Evolutionary conservation across 2,113 vertebrate species (phyloP), one percentile per base, ranked within the genome.

Genomic region (Onychostoma macrolepis): DNA sequence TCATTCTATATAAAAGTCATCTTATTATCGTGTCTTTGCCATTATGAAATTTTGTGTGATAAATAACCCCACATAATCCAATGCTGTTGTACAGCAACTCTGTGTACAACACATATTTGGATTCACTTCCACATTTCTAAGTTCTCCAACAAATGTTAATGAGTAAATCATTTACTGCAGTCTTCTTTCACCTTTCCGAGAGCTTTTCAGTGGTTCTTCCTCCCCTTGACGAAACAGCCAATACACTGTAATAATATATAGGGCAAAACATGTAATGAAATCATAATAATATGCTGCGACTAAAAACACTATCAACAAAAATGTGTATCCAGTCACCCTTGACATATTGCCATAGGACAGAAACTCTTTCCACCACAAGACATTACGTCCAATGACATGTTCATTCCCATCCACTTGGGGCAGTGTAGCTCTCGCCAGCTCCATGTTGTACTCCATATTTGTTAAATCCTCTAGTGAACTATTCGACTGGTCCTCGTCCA

Each of bases 161-260:
- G 13, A 33, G 65, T 19, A 43, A 74, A 74, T 74, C 6, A 30
- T 41, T 80, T 45, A 84, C 61, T 74, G 9, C 5, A 30, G 7
- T 43, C 43, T 38, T 81, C 38, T 85, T 91, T 74, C 89, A 3
- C 63, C 53, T 69, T 76, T 71, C 75, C 10, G 87, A 81, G 85
- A 86, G 61, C 87, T 95, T 96, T 94, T 95, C 91, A 84, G 94
- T 50, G 90, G 92, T 88, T 92, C 93, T 91, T 83, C 94, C 77
- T 95, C 92, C 75, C 91, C 90, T 92, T 96, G 95, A 2, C 91
- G 95, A 78, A 92, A 97, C 2, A 99, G 92, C 96, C 97, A 98
- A 74, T 94, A 96, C 89, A 98, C 87, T 43, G 97, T 97, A 80
- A 97, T 94, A 83, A 99, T 85, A 85, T 98, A 99, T 69, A 99